Base-by-base conservation (phyloP, 2,888 invertebrate species). In the Chrysopilus asiliformis region DNA sequence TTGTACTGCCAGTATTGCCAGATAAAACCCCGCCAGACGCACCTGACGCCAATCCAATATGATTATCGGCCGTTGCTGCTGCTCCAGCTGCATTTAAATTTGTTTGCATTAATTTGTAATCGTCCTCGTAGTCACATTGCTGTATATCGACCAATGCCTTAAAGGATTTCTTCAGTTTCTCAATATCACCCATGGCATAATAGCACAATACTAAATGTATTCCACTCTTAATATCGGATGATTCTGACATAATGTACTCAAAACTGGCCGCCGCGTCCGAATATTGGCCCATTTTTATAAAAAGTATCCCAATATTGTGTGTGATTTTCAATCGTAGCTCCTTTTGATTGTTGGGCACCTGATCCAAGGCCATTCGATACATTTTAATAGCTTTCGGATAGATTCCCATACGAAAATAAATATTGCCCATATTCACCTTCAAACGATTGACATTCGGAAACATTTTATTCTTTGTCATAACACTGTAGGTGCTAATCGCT, bases 351-450 rank as follows among this genome's bases (percentile, higher is more conserved):
- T 85, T 85, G 1, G 94, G 90, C 4, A 84, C 83, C 63, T 97
- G 97, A 65, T 98, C 98, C 45, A 98, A 68, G 1, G 97, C 95
- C 97, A 97, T 98, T 49, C 95, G 74, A 57, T 94, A 98, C 70
- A 93, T 79, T 68, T 98, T 98, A 39, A 98, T 77, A 1, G 97
- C 95, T 66, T 94, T 90, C 10, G 84, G 79, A 55, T 84, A 90
- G 52, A 87, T 77, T 46, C 89, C 90, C 72, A 93, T 85, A 65
- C 85, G 86, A 53, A 87, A 89, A 62, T 93, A 90, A 51, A 98
- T 91, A 57, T 97, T 97, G 2, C 95, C 97, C 83, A 98, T 95
- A 60, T 98, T 98, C 1, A 97, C 80, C 69, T 93, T 91, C 7
- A 95, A 67, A 43, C 93, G 75, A 52, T 91, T 86, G 25, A 91